A percentile compares a stretch with the other conserved stretches of the same genome.
These are phyloP conservation scores for Drosophila cyrtoloma DNA, from an alignment of 2,888 invertebrate genomes.

Conservation along the genomic window DNA sequence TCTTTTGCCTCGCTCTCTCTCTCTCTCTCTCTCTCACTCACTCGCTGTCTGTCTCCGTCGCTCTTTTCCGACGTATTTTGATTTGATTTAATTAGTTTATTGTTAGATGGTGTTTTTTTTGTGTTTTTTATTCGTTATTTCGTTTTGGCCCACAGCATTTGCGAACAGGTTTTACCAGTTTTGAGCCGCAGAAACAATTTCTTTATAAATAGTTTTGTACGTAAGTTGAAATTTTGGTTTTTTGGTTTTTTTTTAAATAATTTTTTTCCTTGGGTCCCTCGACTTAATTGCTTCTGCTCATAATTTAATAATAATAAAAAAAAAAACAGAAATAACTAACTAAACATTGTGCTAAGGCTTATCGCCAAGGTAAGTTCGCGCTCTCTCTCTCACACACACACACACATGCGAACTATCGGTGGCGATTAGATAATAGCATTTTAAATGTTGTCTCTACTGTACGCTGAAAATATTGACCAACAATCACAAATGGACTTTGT, in stretches of 20 bases:
- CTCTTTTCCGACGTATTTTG: constrained; percentile 70
- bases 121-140: constrained; percentile 5
- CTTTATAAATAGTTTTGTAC: constrained; percentile 53
- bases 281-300: constrained; percentile 55
- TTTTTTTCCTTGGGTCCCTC: constrained; percentile 22
- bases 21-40: not conserved
- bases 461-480: constrained; percentile 67
- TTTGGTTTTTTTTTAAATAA: not conserved
- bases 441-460: constrained; percentile 75
- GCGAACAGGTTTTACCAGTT: constrained; percentile 68
- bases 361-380: constrained; percentile 57
- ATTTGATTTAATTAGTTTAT: constrained; percentile 77
- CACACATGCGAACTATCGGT: constrained; percentile 14
- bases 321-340: constrained; percentile 12
- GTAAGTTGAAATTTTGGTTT: constrained; percentile 22
- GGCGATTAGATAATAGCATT: constrained; percentile 74
- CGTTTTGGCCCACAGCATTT: constrained; percentile 40
- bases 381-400: constrained; percentile 10
- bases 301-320: constrained; percentile 59
- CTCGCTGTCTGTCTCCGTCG: constrained; percentile 12
- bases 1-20: not conserved
- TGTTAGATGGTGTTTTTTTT: constrained; percentile 56
- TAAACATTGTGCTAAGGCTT: constrained; percentile 64
- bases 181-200: constrained; percentile 42
- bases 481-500: constrained; percentile 74